A percentile compares a stretch with the other conserved stretches of the same genome.
Evolutionary conservation across 2,113 vertebrate species (phyloP).

Genomic region (Argyrosomus japonicus): DNA sequence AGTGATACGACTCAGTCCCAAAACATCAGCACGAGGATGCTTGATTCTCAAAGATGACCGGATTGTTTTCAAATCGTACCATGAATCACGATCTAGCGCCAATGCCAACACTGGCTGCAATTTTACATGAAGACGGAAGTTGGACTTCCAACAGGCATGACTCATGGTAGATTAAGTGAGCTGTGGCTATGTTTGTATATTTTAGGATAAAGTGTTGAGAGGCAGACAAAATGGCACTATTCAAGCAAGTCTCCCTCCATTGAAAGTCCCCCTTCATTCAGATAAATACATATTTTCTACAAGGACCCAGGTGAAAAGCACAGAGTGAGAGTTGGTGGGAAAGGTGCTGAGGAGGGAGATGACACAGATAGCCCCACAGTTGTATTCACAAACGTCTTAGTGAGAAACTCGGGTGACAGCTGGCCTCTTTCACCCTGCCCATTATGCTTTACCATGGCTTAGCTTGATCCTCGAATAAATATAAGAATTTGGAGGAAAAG

Average conservation of each 20-base stretch:
- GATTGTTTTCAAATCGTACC: conserved; percentile 19
- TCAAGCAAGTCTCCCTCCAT: background rate
- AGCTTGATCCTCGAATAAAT: conserved; percentile 58
- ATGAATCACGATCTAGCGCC: background rate
- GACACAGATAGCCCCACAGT: conserved; percentile 41
- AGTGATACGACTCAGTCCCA: background rate
- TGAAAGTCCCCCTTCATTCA: conserved; percentile 26
- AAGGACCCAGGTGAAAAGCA: conserved; percentile 16
- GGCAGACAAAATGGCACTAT: conserved; percentile 19
- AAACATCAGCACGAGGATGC: background rate
- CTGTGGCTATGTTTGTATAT: conserved; percentile 45
- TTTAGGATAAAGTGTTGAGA: conserved; percentile 20
- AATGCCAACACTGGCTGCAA: conserved; percentile 13
- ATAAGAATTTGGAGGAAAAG: conserved; percentile 46
- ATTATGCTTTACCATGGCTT: conserved; percentile 34
- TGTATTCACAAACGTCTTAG: conserved; percentile 6
- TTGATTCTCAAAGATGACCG: conserved; percentile 21
- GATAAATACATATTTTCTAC: background rate
- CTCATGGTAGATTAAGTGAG: conserved; percentile 46
- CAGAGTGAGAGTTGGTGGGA: background rate
- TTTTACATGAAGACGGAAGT: conserved; percentile 25
- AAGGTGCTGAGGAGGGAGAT: conserved; percentile 27
- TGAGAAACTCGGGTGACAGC: conserved; percentile 46
- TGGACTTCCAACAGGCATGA: conserved; percentile 36
- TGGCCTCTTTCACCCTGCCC: conserved; percentile 48